phyloP scores from a whole-genome alignment of 2,797 vertebrate species.

The Euthynnus affinis region DNA sequence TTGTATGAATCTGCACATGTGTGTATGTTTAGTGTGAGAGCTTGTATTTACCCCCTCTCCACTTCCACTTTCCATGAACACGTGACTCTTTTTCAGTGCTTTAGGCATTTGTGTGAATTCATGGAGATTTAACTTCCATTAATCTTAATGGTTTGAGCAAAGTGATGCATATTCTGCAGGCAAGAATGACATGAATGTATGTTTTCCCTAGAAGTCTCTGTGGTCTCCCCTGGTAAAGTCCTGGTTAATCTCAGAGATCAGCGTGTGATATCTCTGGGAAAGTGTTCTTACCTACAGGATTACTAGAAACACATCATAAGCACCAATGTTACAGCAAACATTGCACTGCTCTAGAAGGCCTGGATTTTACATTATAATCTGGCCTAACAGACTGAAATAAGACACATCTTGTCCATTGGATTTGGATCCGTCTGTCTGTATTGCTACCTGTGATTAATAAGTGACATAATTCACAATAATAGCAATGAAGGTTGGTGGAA shows the following conservation, averaged over 20 bases:
- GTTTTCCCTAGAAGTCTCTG: slow-evolving; percentile 11
- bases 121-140: slow-evolving; percentile 12
- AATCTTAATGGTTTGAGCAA: slow-evolving; percentile 2
- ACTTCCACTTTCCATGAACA: background rate
- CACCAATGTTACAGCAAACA: background rate
- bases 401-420: background rate
- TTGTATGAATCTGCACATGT: slow-evolving; percentile 50
- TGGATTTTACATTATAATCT: slow-evolving; percentile 13
- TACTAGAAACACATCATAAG: slow-evolving; percentile 34
- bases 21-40: slow-evolving; percentile 29
- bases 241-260: slow-evolving; percentile 49
- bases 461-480: background rate
- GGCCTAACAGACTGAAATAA: background rate
- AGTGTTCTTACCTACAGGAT: slow-evolving; percentile 29
- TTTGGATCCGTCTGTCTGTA: background rate
- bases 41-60: slow-evolving; percentile 9
- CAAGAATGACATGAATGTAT: background rate
- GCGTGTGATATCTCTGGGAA: slow-evolving; percentile 5
- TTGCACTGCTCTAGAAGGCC: slow-evolving; percentile 9
- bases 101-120: slow-evolving; percentile 2
- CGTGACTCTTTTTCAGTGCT: slow-evolving; percentile 8
- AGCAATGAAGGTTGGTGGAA: background rate
- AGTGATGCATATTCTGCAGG: background rate
- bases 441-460: background rate
- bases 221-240: background rate